Percentiles rank a stretch among this genome's conserved stretches.
These are phyloP conservation scores for Vulpes ferrilata DNA, from an alignment of 2,113 vertebrate species.

Conservation along the genomic window DNA sequence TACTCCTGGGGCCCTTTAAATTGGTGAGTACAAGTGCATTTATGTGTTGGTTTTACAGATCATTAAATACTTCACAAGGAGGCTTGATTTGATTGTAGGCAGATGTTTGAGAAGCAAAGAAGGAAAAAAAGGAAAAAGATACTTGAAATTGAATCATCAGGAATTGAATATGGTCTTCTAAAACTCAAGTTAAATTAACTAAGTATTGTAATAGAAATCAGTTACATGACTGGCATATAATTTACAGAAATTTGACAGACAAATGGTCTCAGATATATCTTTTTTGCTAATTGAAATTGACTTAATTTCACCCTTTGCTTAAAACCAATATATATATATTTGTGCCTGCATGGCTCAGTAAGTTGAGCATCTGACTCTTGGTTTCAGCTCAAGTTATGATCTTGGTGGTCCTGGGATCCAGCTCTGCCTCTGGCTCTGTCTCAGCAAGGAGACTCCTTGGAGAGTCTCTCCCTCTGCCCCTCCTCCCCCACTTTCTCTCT, in stretches of 20 bases:
- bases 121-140: neutral
- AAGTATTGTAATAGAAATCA: neutral
- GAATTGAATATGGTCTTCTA: neutral
- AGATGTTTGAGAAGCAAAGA: neutral
- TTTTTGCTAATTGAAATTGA: neutral
- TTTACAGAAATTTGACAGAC: neutral
- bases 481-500: neutral
- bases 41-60: constrained; percentile 2
- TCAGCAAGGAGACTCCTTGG: neutral
- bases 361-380: neutral
- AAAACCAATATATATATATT: neutral
- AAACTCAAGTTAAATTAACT: neutral
- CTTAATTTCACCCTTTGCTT: neutral
- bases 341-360: neutral
- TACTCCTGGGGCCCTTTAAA: neutral
- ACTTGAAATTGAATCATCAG: neutral
- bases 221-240: neutral
- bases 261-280: neutral
- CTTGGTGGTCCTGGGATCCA: neutral
- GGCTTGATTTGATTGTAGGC: neutral
- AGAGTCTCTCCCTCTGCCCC: neutral
- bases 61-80: neutral
- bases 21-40: neutral
- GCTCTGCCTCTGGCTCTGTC: neutral
- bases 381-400: neutral